These are phyloP conservation scores for Hydrophis major DNA, from an alignment of 2,797 vertebrate genomes.

Conservation along the genomic window DNA sequence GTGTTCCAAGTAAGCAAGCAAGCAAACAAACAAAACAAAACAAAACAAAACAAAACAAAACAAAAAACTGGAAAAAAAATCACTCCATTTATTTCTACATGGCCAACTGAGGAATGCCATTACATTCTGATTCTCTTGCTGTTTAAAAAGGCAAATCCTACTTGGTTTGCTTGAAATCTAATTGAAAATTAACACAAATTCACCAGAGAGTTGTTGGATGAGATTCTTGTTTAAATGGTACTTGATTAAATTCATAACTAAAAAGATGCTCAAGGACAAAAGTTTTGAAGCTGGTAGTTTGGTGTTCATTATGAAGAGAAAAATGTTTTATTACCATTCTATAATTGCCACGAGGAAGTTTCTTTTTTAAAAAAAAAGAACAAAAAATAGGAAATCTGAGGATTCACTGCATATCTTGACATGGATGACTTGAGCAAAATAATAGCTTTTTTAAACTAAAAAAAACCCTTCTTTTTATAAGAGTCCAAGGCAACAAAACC, in stretches of 20 bases:
- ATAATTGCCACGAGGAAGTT: constrained; percentile 7
- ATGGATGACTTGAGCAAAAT: not conserved
- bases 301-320: constrained; percentile 22
- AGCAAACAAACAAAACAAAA: too few species aligned
- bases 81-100: constrained; percentile 60
- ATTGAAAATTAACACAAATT: constrained; percentile 70
- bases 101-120: constrained; percentile 52
- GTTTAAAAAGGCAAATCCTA: constrained; percentile 66
- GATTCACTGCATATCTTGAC: not conserved
- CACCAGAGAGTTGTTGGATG: constrained; percentile 62
- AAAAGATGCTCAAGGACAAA: constrained; percentile 62
- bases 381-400: not conserved
- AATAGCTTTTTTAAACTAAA: not conserved
- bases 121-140: constrained; percentile 66
- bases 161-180: constrained; percentile 69
- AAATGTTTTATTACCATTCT: constrained; percentile 23
- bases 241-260: constrained; percentile 61
- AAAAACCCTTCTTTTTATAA: not conserved
- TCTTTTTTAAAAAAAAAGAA: not conserved
- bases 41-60: constrained; percentile 14
- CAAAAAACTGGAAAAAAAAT: constrained; percentile 33
- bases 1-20: constrained; percentile 10
- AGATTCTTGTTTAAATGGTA: constrained; percentile 55
- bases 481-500: not conserved
- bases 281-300: constrained; percentile 41